Evolutionary conservation across 2,113 vertebrate genomes (phyloP).

Genomic region (Austrofundulus limnaeus): DNA sequence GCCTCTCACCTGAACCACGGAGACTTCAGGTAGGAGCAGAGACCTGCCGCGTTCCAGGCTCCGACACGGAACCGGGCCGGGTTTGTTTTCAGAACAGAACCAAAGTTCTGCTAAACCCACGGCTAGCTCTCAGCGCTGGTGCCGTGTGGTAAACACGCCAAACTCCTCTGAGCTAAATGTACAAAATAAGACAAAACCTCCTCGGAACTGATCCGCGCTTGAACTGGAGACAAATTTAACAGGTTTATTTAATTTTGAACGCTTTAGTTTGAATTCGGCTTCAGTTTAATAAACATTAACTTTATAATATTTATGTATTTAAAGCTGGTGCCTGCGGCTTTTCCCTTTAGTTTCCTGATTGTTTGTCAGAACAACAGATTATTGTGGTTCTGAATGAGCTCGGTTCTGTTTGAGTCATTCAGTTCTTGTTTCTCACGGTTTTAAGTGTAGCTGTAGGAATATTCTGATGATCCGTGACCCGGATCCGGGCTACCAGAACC

Average conservation of each 20-base stretch:
- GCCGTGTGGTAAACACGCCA: slow-evolving; percentile 21
- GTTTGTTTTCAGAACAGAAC: neutral
- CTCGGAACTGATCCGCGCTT: accelerated
- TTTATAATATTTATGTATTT: neutral
- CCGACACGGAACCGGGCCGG: accelerated
- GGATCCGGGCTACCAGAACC: too few species aligned
- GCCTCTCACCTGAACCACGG: neutral
- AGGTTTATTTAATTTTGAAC: accelerated
- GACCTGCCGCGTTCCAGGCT: accelerated
- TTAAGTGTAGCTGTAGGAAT: too few species aligned
- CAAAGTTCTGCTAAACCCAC: neutral
- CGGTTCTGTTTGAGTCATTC: too few species aligned
- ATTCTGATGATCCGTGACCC: too few species aligned
- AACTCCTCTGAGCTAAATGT: neutral
- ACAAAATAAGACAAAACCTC: neutral
- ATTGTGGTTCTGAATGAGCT: too few species aligned
- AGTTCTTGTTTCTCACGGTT: too few species aligned
- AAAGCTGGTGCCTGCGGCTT: neutral
- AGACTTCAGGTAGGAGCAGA: slow-evolving; percentile 46
- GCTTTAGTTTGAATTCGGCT: neutral
- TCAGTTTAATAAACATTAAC: neutral
- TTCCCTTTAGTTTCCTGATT: neutral
- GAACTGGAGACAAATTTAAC: accelerated
- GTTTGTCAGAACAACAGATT: neutral
- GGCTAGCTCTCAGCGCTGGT: slow-evolving; percentile 28